Conservation (phyloP, 2,113 vertebrate species). For the Sminthopsis crassicaudata region DNA sequence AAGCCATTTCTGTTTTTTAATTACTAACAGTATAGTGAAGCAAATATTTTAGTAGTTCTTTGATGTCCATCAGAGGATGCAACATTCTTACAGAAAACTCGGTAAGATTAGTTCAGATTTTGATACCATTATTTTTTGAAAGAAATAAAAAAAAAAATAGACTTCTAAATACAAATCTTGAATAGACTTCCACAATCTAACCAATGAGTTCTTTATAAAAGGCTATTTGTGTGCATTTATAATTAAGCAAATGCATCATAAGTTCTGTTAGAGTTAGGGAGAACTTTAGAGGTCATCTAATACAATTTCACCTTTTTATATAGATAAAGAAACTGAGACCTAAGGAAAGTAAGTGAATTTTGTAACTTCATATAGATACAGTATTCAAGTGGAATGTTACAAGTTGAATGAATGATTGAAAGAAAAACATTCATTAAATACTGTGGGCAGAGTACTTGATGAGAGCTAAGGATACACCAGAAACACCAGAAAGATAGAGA, state of each 20-base stretch:
- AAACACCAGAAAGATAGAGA: background rate
- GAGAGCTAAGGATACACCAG: background rate
- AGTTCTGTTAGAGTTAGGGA: too few species aligned
- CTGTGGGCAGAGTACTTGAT: background rate
- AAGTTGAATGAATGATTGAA: background rate
- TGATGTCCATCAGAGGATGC: background rate
- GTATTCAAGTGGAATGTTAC: background rate
- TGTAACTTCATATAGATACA: background rate
- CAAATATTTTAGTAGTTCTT: background rate
- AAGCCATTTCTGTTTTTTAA: background rate
- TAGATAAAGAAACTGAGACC: too few species aligned
- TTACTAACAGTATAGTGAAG: background rate
- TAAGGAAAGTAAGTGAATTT: too few species aligned
- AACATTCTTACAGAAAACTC: background rate
- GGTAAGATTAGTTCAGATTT: background rate
- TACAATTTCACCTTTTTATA: too few species aligned
- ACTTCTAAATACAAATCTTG: too few species aligned
- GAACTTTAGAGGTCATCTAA: too few species aligned
- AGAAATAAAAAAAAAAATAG: too few species aligned
- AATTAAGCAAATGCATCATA: too few species aligned
- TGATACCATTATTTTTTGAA: background rate
- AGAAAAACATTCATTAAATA: background rate
- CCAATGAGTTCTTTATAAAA: too few species aligned
- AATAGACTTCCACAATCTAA: too few species aligned
- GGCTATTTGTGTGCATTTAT: too few species aligned